Evolutionary conservation across 2,797 vertebrate genomes (phyloP), one percentile per base, ranked within the genome.

Genomic region (Synanceia verrucosa): DNA sequence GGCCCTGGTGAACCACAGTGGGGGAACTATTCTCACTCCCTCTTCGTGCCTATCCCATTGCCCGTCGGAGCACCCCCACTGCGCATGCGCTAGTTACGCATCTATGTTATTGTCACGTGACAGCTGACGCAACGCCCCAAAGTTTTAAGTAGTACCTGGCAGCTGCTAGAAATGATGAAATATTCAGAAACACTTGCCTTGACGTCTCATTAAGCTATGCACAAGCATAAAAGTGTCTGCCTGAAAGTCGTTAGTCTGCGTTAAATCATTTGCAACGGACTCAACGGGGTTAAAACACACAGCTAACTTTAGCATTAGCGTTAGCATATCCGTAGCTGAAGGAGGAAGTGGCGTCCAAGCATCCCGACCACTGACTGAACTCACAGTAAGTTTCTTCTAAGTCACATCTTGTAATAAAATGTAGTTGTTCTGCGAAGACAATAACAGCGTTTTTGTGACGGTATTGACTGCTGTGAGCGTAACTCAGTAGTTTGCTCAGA

Each of bases 41-140:
- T n/a, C n/a, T n/a, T n/a, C n/a, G n/a, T n/a, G n/a, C n/a, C n/a
- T n/a, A n/a, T n/a, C n/a, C n/a, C n/a, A n/a, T n/a, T n/a, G n/a
- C n/a, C n/a, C n/a, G n/a, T n/a, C n/a, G 4, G 1, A 57, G 10
- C 9, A 12, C 2, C 7, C 5, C 1, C 0, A 28, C 0, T 44
- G 74, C 83, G 82, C 61, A 6, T 78, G 78, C 82, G 79, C 21
- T 0, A 0, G 1, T 0, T 2, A 14, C 48, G 64, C n/a, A 5
- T 6, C 0, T n/a, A 33, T 84, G 46, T 76, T 83, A 9, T 82
- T 48, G 62, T 70, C 87, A 89, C 76, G 70, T 88, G 84, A 74
- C 19, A 0, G 0, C 0, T 0, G 59, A 28, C 31, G 1, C 8
- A 9, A 2, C 2, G 4, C 11, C 2, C 1, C 16, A 1, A 21